Base-by-base conservation (phyloP, 2,113 vertebrate genomes). In the Phylloscopus whistleri region DNA sequence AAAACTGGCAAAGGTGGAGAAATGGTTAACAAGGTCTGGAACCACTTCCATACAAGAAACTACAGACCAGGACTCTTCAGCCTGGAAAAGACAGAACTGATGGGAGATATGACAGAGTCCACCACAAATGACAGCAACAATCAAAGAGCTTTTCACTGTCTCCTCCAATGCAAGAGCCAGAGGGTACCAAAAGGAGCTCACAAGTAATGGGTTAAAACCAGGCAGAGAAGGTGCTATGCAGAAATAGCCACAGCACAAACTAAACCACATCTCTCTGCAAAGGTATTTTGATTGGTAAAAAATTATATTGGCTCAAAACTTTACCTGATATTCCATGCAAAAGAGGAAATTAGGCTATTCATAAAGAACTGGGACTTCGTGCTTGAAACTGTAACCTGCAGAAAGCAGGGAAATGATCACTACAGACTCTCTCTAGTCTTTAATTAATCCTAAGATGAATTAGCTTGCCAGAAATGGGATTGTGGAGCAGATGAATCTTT, bases 1-100 rank as follows among this genome's bases (percentile, higher is more conserved):
- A 90, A 75, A 92, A 89, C 58, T 69, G 51, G 72, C n/a, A 84
- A 80, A 90, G 72, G 83, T 20, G 92, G 75, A 92, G 74, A 92
- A 83, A 84, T 5, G 6, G 46, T 4, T 73, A 76, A 76, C 59
- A 84, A 78, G 59, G 41, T 27, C 59, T 95, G 68, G 55, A 90
- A 80, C n/a, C 59, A 66, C 58, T 92, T 83, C 70, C 37, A 43
- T 23, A 55, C 53, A 73, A 84, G 62, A 83, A 94, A 51, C 44
- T 92, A 95, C 24, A 89, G 37, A 87, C 46, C 76, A 85, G 70
- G 67, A 58, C 43, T n/a, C 70, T 87, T 87, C 77, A 92, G 66
- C 58, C 70, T 87, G 84, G 81, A 87, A 51, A 89, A 84, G 84
- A 70, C 64, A 93, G 84, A 92, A 77, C 55, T 81, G 60, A 81